phyloP scores from a whole-genome alignment of 2,888 invertebrate genomes.

The Chrysodeixis includens region DNA sequence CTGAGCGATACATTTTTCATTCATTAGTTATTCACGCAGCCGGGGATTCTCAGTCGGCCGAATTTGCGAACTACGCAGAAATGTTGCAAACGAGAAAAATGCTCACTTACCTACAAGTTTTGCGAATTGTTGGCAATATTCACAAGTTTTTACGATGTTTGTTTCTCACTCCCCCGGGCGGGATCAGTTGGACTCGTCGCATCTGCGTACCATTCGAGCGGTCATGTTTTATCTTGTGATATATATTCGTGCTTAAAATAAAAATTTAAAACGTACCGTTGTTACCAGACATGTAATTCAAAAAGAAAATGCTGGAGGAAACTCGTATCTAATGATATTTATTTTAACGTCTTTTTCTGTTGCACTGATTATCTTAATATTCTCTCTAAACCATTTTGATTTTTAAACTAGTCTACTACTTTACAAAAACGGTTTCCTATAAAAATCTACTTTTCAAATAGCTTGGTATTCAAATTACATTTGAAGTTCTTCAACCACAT shows the following conservation, averaged over 20 bases:
- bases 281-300: slow-evolving; percentile 53
- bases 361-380: background rate
- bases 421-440: background rate
- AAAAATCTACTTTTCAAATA: slow-evolving; percentile 2
- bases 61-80: slow-evolving; percentile 63
- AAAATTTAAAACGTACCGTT: slow-evolving; percentile 54
- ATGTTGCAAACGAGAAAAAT: slow-evolving; percentile 71
- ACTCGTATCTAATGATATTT: slow-evolving; percentile 41
- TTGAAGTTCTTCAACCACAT: slow-evolving; percentile 5
- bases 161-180: slow-evolving; percentile 69
- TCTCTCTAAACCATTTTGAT: background rate
- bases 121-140: slow-evolving; percentile 77
- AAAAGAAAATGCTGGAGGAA: slow-evolving; percentile 48
- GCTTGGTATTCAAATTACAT: background rate
- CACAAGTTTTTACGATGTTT: slow-evolving; percentile 82
- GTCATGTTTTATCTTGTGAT: slow-evolving; percentile 73
- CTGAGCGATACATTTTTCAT: slow-evolving; percentile 69
- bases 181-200: slow-evolving; percentile 77
- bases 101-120: slow-evolving; percentile 74
- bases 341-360: slow-evolving; percentile 23
- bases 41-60: slow-evolving; percentile 45
- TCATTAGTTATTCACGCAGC: slow-evolving; percentile 69
- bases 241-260: slow-evolving; percentile 63
- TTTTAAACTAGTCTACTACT: background rate
- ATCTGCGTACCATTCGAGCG: slow-evolving; percentile 78